These are phyloP conservation scores for Apocheima hispidaria DNA, from an alignment of 2,888 invertebrate genomes.

Conservation along the genomic window DNA sequence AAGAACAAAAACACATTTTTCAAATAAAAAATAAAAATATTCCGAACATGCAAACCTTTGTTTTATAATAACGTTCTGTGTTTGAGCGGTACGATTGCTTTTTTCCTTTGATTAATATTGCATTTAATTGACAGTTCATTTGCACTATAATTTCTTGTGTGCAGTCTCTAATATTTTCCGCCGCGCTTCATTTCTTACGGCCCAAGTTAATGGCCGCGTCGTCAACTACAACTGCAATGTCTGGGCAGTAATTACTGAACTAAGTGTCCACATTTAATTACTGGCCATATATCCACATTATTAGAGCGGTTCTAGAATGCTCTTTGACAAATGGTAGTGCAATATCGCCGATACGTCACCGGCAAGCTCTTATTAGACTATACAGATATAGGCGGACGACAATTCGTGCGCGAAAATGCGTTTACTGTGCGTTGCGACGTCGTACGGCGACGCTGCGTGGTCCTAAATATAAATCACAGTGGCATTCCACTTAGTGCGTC, in stretches of 20 bases:
- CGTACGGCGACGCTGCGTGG: too few relatives aligned
- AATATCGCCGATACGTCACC: conserved; percentile 67
- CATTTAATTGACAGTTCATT: conserved; percentile 3
- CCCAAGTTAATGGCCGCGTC: conserved; percentile 29
- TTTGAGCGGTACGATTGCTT: neutral
- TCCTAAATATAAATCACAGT: too few relatives aligned
- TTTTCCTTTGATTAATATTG: conserved; percentile 8
- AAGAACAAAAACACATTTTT: neutral
- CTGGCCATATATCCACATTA: conserved; percentile 66
- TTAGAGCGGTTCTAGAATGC: conserved; percentile 66
- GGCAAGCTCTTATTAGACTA: conserved; percentile 32
- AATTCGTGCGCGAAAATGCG: conserved; percentile 17
- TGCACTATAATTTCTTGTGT: conserved; percentile 2
- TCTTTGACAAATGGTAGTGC: conserved; percentile 72
- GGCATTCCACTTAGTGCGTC: too few relatives aligned
- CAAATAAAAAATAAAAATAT: neutral
- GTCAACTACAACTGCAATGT: conserved; percentile 41
- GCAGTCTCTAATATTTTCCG: conserved; percentile 6
- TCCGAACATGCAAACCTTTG: neutral
- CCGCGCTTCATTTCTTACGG: conserved; percentile 12
- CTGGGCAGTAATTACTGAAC: conserved; percentile 43
- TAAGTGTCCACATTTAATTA: conserved; percentile 62
- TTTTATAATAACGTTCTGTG: neutral
- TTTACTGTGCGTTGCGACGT: neutral
- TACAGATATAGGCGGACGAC: conserved; percentile 5